Evolutionary conservation across 2,797 vertebrate genomes (phyloP), one percentile per base, ranked within the genome.

Genomic region (Discoglossus pictus): DNA sequence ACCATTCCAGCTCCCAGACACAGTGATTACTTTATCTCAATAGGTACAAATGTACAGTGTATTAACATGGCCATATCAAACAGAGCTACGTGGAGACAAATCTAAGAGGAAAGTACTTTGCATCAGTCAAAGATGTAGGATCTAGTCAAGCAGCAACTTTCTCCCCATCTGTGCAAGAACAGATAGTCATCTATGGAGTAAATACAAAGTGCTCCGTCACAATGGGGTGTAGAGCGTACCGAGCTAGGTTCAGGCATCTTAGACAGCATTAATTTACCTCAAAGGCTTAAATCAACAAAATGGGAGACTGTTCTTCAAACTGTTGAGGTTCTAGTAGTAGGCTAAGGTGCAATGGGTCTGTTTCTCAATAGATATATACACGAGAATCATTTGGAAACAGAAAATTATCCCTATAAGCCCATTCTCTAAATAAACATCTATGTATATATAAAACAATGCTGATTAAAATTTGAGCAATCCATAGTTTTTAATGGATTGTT

Each of bases 11-110:
- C 82, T 86, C 82, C 83, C 79, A 79, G 86, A 83, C 76, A 81
- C 77, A 79, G 73, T 81, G 51, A 82, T 39, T 59, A 78, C 76
- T 74, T 78, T 75, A 79, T 84, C 74, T 78, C 66, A 72, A 79
- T 48, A 69, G 73, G 68, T 76, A 81, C 78, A 79, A 77, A 46
- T 31, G 24, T 86, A 42, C n/a, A 21, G 2, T 9, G 27, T 43
- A 74, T 85, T 84, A 87, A 79, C 78, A 81, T 88, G 91, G 92
- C 91, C 91, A 93, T 86, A 90, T 93, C 91, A 90, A 90, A 91
- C 93, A 92, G 88, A 91, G 91, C 93, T 94, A 94, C 87, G 81
- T 89, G 91, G 92, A 88, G 88, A 89, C 87, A 85, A 83, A 87
- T 79, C 77, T 88, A 87, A 83, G 84, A 78, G 72, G 74, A 74